A percentile compares a stretch with the other conserved stretches of the same genome.
Evolutionary conservation across 2,797 vertebrate species (phyloP).

Genomic region (Acanthis flammea): DNA sequence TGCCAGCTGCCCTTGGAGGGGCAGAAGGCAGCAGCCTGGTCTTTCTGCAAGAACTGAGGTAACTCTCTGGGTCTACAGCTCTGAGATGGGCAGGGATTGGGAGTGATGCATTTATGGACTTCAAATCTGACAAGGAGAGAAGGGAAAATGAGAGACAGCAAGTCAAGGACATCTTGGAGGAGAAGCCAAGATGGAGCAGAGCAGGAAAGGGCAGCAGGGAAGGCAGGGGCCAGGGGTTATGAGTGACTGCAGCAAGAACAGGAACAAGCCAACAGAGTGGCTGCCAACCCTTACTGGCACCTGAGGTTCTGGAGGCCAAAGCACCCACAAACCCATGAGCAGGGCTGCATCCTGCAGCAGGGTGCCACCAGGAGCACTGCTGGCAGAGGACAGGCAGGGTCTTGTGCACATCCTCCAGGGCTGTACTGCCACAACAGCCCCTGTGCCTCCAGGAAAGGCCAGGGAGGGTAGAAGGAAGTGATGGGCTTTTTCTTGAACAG

Average conservation of each 20-base stretch:
- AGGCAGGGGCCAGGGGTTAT: neutral
- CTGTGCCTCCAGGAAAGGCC: neutral
- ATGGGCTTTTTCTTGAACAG: neutral
- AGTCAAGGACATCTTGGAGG: neutral
- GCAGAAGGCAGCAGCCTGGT: neutral
- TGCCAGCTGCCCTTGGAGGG: neutral
- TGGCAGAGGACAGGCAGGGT: neutral
- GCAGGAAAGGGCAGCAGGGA: neutral
- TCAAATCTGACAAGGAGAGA: neutral
- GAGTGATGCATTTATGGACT: neutral
- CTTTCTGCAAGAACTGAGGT: neutral
- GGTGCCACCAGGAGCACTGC: neutral
- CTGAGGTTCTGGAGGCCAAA: neutral
- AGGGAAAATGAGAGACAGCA: neutral
- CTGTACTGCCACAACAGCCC: neutral
- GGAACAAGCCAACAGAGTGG: neutral
- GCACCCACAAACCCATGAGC: neutral
- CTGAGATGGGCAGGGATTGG: neutral
- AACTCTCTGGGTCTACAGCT: neutral
- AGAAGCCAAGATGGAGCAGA: neutral
- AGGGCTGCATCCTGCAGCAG: neutral
- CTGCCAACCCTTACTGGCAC: neutral
- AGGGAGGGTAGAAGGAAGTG: neutral
- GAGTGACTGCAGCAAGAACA: neutral
- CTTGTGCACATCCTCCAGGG: rapidly evolving